Conservation (phyloP, 2,888 invertebrate species). For the Dolichomitus sp. region DNA sequence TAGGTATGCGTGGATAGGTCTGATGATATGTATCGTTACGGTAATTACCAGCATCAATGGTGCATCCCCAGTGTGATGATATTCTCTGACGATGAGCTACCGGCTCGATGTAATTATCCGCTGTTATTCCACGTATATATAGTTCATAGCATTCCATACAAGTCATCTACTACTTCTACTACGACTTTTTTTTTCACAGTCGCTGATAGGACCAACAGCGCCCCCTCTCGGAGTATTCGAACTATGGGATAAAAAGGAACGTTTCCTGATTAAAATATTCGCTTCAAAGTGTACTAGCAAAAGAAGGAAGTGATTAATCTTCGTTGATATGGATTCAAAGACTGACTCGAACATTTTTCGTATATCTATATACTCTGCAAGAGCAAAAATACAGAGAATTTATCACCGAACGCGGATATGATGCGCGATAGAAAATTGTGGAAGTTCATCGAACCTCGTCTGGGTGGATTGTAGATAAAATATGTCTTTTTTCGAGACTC, state of each 20-base stretch:
- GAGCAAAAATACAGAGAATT: neutral
- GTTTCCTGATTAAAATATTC: constrained; percentile 52
- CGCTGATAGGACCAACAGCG: neutral
- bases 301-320: constrained; percentile 46
- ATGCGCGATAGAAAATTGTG: neutral
- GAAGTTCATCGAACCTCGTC: constrained; percentile 11
- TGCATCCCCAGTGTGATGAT: neutral
- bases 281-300: constrained; percentile 22
- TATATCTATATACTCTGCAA: constrained; percentile 6
- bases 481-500: neutral
- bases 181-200: neutral
- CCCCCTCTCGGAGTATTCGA: constrained; percentile 5
- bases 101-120: constrained; percentile 16
- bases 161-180: neutral
- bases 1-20: neutral
- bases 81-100: constrained; percentile 14
- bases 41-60: constrained; percentile 16
- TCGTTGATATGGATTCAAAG: constrained; percentile 24
- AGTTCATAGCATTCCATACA: neutral
- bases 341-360: neutral
- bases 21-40: constrained; percentile 6
- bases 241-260: constrained; percentile 29
- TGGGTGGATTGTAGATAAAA: neutral
- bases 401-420: neutral
- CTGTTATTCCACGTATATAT: no score